A percentile compares a stretch with the other conserved stretches of the same genome.
Conservation (phyloP, 1,140 invertebrate genomes). For the Nixonia krombeini region DNA sequence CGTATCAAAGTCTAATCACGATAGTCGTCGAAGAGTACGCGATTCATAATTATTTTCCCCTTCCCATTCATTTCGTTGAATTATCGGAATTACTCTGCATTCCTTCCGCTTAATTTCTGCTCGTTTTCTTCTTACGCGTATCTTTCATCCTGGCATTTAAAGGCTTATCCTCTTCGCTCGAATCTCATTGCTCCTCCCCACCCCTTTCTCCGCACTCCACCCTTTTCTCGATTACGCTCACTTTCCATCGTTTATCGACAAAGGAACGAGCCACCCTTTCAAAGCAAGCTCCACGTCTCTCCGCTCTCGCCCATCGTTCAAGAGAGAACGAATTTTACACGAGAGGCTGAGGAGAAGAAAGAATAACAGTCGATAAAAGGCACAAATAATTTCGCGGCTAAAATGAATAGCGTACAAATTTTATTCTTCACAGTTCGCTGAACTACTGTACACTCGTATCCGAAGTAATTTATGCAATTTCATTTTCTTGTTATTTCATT, state of each 20-base stretch:
- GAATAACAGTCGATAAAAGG: not conserved
- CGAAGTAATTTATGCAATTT: no score
- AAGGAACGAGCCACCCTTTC: slow-evolving; percentile 40
- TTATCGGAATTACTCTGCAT: slow-evolving; percentile 11
- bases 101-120: slow-evolving; percentile 17
- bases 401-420: no score
- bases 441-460: no score
- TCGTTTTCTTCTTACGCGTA: slow-evolving; percentile 41
- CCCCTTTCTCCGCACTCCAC: slow-evolving; percentile 3
- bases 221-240: slow-evolving; percentile 10
- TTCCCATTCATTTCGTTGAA: slow-evolving; percentile 14
- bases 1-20: no score
- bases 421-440: no score
- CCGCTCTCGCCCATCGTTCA: not conserved
- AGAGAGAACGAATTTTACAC: slow-evolving; percentile 5
- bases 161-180: slow-evolving; percentile 43
- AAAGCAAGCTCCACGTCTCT: not conserved
- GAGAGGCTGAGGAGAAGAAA: slow-evolving; percentile 1
- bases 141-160: slow-evolving; percentile 50
- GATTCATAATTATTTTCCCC: no score
- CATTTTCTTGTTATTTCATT: no score
- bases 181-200: slow-evolving; percentile 5
- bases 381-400: not conserved
- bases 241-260: slow-evolving; percentile 34
- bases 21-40: no score